Conservation (phyloP, 1,140 invertebrate species). For the Pseudomyrmex concolor region DNA sequence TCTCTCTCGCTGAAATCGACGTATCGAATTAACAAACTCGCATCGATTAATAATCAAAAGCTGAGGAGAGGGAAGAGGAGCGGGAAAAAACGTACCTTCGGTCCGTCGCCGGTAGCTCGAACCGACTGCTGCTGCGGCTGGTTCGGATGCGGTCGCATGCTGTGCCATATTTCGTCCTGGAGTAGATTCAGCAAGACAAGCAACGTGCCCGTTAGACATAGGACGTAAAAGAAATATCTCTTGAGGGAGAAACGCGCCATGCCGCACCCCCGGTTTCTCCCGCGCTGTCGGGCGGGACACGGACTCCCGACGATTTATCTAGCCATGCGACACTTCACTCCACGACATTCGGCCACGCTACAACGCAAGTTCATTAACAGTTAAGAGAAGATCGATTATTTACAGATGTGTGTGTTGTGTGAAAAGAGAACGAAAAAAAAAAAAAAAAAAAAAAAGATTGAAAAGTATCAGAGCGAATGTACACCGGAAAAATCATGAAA, state of each 20-base stretch:
- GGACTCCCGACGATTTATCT: conserved; percentile 43
- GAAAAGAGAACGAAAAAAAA: background rate
- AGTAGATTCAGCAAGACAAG: conserved; percentile 84
- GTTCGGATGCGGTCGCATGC: conserved; percentile 74
- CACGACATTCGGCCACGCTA: conserved; percentile 71
- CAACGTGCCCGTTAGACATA: conserved; percentile 82
- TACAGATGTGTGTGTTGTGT: background rate
- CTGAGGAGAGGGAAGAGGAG: too few species aligned
- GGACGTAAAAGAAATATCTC: conserved; percentile 84
- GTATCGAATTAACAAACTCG: background rate
- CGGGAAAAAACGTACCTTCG: conserved; percentile 72
- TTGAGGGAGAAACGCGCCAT: conserved; percentile 85
- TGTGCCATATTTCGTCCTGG: conserved; percentile 83
- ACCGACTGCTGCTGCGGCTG: conserved; percentile 74
- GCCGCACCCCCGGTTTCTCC: conserved; percentile 74
- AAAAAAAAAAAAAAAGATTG: background rate
- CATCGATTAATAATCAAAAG: conserved; percentile 13
- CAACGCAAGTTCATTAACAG: conserved; percentile 5
- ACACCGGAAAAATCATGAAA: too few species aligned
- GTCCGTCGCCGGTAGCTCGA: conserved; percentile 65
- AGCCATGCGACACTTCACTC: conserved; percentile 53
- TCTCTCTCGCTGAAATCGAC: background rate
- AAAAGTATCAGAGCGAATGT: too few species aligned
- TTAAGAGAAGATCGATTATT: background rate
- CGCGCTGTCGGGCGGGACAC: conserved; percentile 37